Base-by-base conservation (phyloP, 2,888 invertebrate genomes). In the Biston betularia region DNA sequence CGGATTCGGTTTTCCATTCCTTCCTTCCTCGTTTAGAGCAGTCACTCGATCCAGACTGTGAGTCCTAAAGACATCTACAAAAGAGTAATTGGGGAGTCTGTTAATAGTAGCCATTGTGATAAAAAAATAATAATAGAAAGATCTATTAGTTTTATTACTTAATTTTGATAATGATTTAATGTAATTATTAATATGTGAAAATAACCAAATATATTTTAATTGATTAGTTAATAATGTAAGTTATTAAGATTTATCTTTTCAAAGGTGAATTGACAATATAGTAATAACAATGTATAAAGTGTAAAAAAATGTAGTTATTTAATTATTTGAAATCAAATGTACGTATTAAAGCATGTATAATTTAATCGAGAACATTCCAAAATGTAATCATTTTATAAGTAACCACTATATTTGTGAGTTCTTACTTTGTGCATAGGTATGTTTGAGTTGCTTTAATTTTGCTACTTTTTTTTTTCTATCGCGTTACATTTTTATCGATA, bases 241-340 rank as follows among this genome's bases (percentile, higher is more conserved):
- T 54, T 42, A 42, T 69, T 66, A 40, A 53, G 63, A 68, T 72
- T 73, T 69, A 66, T 61, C 59, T 72, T 73, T 71, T 70, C 55
- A 49, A 63, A 75, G 72, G 78, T 78, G 76, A 77, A 75, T 75
- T 76, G 82, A 82, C 82, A 82, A 82, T 82, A 82, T 80, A 70
- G 64, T 70, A 65, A 66, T 70, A 73, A 56, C 54, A 15, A 8
- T 68, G 46, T 70, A 52, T 59, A 68, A 63, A 68, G 60, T 74
- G 60, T 75, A 74, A 68, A 70, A n/a, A 74, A 73, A 58, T 59
- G 59, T 63, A 63, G 60, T 48, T 56, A 65, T 44, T 56, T 24
- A 24, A 24, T n/a, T 60, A 44, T 62, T 48, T 38, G 40, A 35
- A 42, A 38, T 52, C 33, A 59, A 34, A 60, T 50, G 24, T 38